Evolutionary conservation across 37 sponge, comb jelly and placozoan species (phyloP).

Genomic region (Cliona cf. orientalis): DNA sequence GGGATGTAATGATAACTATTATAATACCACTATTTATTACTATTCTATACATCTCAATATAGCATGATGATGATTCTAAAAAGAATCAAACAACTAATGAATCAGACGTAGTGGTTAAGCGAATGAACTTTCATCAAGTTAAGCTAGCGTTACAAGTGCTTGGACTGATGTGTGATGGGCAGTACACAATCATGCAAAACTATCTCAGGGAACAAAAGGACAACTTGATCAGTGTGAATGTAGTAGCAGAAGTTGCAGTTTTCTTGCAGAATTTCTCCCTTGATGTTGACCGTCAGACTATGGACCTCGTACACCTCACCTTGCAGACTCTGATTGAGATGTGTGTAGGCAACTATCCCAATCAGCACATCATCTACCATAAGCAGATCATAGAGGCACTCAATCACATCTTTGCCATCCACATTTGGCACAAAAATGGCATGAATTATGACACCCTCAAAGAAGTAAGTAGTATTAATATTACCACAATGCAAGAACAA

Average conservation of each 20-base stretch:
- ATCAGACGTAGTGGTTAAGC: too few relatives aligned
- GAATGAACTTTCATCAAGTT: too few relatives aligned
- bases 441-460: too few relatives aligned
- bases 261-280: conserved; percentile 63
- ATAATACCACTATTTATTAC: too few relatives aligned
- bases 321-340: conserved; percentile 71
- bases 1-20: too few relatives aligned
- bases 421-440: too few relatives aligned
- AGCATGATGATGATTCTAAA: too few relatives aligned
- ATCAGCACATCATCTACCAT: conserved; percentile 70
- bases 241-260: conserved; percentile 57
- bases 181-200: conserved; percentile 63
- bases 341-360: conserved; percentile 75
- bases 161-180: conserved; percentile 85
- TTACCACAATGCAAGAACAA: too few relatives aligned
- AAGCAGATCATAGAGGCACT: conserved; percentile 62
- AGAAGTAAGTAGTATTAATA: too few relatives aligned
- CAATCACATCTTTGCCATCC: conserved; percentile 58
- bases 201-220: conserved; percentile 71
- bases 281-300: conserved; percentile 61
- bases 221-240: conserved; percentile 69
- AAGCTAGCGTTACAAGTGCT: conserved; percentile 60
- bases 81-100: too few relatives aligned
- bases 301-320: conserved; percentile 63
- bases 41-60: too few relatives aligned